Percentiles rank a stretch among this genome's conserved stretches.
These are phyloP conservation scores for Momotus momota DNA, from an alignment of 2,797 vertebrate species.

Conservation along the genomic window DNA sequence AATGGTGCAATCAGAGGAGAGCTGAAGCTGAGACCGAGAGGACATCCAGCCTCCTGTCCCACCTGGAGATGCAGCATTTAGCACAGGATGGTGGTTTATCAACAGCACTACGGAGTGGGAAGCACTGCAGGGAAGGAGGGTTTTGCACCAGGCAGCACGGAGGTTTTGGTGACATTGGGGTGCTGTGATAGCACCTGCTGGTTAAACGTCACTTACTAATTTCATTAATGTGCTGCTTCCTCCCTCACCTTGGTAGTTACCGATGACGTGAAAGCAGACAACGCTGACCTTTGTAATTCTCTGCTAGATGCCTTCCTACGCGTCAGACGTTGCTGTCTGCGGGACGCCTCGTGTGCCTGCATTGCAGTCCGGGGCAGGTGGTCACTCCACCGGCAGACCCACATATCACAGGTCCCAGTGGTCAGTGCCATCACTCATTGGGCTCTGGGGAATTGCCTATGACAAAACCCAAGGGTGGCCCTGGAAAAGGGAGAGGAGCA, in stretches of 20 bases:
- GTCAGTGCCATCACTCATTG: not conserved
- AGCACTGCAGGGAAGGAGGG: not conserved
- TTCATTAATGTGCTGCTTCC: constrained; percentile 52
- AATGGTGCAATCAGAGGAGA: not conserved
- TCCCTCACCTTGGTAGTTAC: constrained; percentile 5
- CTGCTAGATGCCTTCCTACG: not conserved
- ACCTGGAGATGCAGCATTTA: not conserved
- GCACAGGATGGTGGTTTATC: not conserved
- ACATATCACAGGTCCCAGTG: not conserved
- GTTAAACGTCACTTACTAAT: constrained; percentile 30
- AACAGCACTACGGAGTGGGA: rapidly evolving
- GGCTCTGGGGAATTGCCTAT: not conserved
- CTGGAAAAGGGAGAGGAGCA: not conserved
- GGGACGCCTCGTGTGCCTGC: rapidly evolving
- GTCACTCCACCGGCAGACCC: not conserved
- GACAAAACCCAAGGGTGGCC: not conserved
- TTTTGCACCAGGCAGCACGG: rapidly evolving
- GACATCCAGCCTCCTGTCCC: not conserved
- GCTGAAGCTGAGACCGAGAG: not conserved
- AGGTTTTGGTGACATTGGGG: not conserved
- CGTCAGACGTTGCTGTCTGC: not conserved
- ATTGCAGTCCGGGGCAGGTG: not conserved
- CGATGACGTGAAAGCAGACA: not conserved
- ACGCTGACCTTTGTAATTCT: constrained; percentile 20
- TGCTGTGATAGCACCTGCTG: not conserved